These are phyloP conservation scores for Luscinia megarhynchos DNA, from an alignment of 2,797 vertebrate species.

Conservation along the genomic window DNA sequence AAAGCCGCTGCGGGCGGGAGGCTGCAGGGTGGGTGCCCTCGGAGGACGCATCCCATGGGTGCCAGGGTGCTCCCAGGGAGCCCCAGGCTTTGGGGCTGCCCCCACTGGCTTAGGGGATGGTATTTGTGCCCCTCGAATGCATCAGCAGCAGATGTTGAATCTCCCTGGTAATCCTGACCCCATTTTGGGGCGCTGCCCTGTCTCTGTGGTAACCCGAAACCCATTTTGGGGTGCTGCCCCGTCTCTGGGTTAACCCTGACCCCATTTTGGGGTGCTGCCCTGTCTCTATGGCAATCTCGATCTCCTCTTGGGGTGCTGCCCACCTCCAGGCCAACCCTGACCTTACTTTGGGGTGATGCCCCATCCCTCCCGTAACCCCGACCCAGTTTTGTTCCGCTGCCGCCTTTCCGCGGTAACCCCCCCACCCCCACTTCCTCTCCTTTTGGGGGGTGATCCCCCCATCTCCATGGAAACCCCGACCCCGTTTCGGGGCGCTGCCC, in stretches of 20 bases:
- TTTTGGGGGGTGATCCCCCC: not conserved
- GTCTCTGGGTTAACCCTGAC: not conserved
- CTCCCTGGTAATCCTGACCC: not conserved
- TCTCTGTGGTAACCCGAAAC: fast-evolving
- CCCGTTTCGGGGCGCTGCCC: slow-evolving; percentile 11
- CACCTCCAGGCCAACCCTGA: not conserved
- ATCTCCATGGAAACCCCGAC: not conserved
- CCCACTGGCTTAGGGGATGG: not conserved
- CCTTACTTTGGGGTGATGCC: not conserved
- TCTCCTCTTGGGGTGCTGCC: not conserved
- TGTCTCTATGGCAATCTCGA: not conserved
- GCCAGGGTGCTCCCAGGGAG: not conserved
- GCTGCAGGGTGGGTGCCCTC: not conserved
- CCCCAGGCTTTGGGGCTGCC: not conserved
- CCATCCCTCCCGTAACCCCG: not conserved
- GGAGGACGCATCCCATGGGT: not conserved
- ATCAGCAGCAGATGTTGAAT: not conserved
- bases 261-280: not conserved
- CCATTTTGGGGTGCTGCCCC: not conserved
- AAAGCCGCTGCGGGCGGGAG: not conserved
- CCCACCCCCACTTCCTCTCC: not conserved
- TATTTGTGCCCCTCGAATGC: not conserved
- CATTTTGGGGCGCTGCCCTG: not conserved
- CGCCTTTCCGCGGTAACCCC: too few species aligned
- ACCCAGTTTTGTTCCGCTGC: not conserved